Evolutionary conservation across 1,140 invertebrate species (phyloP).

Genomic region (Calephelis virginiensis): DNA sequence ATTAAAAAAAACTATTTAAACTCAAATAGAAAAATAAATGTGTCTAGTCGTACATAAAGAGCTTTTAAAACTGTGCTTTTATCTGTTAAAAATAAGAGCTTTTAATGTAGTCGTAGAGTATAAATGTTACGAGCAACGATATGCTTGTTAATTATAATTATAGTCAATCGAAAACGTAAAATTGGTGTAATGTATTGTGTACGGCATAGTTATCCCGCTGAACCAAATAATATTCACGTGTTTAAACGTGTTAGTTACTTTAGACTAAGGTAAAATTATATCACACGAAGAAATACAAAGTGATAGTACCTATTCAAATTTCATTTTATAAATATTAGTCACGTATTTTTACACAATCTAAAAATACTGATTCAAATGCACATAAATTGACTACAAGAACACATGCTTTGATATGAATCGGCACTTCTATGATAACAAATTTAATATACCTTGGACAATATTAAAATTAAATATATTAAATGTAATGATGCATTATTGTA

Average conservation of each 20-base stretch:
- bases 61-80: conserved; percentile 63
- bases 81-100: conserved; percentile 68
- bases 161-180: background rate
- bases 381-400: background rate
- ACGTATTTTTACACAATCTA: background rate
- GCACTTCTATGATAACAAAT: background rate
- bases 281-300: background rate
- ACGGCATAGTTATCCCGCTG: background rate
- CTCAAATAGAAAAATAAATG: conserved; percentile 2
- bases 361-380: conserved; percentile 1
- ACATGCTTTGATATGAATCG: background rate
- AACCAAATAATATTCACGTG: background rate
- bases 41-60: conserved; percentile 40
- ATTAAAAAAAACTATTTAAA: no score
- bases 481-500: background rate
- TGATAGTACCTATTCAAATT: background rate
- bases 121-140: conserved; percentile 29
- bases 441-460: conserved; percentile 1
- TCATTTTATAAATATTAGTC: background rate
- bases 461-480: background rate
- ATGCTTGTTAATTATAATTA: conserved; percentile 8
- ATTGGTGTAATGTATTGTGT: background rate
- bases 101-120: conserved; percentile 66
- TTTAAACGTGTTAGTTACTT: background rate
- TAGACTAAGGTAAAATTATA: conserved; percentile 7